Evolutionary conservation across 2,113 vertebrate species (phyloP), one percentile per base, ranked within the genome.

Genomic region (Nothobranchius kuhntae): DNA sequence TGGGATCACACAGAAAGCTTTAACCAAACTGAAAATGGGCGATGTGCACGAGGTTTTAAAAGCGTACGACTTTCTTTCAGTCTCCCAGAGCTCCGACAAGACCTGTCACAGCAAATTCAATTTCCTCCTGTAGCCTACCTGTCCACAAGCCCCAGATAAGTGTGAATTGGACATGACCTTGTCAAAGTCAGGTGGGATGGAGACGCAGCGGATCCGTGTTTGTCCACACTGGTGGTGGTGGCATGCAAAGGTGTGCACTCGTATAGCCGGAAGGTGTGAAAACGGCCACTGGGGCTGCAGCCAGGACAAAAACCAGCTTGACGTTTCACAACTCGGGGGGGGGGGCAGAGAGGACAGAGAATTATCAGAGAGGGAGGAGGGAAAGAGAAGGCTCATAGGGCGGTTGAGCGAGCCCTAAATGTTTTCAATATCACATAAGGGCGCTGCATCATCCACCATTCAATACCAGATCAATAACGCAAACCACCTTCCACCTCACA

Each of bases 361-460:
- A 76, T 67, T 61, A 74, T 69, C 50, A 53, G 71, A 54, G 51
- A 71, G 71, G 59, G 56, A 21, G 74, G 71, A 64, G 56, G 9
- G 46, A 48, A 30, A 68, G 66, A 68, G 52, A 74, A 54, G 74
- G 80, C 75, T 71, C 57, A 68, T 44, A 35, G 66, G 0, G 66
- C 76, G 53, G 84, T 80, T 64, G 78, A 79, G 80, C 36, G 11
- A 68, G 73, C 58, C 75, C 77, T 82, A 89, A 89, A 90, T 83
- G 81, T 86, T 90, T 92, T 91, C 87, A 89, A 90, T 89, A 89
- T 87, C 83, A 89, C 89, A 85, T 82, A 79, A 84, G 90, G 89
- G 75, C 87, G 86, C 85, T 80, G 83, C 87, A 88, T 86, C 85
- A 88, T 81, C 61, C 74, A 63, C 71, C 56, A 80, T 80, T 91